phyloP scores from a whole-genome alignment of 2,797 vertebrate species.

The Xiphophorus birchmanni region DNA sequence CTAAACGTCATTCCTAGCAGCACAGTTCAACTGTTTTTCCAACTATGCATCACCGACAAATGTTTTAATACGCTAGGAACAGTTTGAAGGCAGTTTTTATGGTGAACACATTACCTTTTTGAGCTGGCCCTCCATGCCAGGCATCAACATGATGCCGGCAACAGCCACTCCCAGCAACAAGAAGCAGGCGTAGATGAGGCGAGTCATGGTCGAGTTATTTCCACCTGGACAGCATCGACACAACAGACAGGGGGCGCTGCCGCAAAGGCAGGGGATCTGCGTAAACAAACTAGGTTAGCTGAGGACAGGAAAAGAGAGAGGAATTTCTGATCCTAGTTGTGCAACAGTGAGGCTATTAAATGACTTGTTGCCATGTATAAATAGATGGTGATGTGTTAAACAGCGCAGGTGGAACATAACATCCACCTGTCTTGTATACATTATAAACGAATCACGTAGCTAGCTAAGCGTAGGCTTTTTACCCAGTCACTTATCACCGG shows the following conservation, averaged over 20 bases:
- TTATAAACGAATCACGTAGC: background rate
- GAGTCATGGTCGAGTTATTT: conserved; percentile 96
- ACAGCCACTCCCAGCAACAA: conserved; percentile 91
- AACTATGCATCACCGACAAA: background rate
- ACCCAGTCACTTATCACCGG: background rate
- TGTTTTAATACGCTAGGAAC: background rate
- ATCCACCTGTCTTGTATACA: background rate
- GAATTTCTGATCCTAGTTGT: background rate
- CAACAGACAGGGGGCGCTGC: conserved; percentile 94
- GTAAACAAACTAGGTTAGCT: background rate
- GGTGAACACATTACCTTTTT: conserved; percentile 86
- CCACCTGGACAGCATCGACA: conserved; percentile 97
- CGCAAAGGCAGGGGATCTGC: conserved; percentile 95
- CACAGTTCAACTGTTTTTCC: background rate
- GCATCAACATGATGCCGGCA: conserved; percentile 95
- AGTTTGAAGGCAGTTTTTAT: background rate
- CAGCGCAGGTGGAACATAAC: background rate
- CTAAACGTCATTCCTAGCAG: background rate
- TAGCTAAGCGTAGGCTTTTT: background rate
- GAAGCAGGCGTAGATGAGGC: conserved; percentile 94
- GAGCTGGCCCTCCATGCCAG: conserved; percentile 97
- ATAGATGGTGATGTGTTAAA: background rate
- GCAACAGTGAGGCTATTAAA: background rate
- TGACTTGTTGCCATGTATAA: background rate
- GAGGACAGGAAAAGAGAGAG: background rate